Evolutionary conservation across 2,113 vertebrate species (phyloP).

Genomic region (Cyanoramphus novaezelandiae): DNA sequence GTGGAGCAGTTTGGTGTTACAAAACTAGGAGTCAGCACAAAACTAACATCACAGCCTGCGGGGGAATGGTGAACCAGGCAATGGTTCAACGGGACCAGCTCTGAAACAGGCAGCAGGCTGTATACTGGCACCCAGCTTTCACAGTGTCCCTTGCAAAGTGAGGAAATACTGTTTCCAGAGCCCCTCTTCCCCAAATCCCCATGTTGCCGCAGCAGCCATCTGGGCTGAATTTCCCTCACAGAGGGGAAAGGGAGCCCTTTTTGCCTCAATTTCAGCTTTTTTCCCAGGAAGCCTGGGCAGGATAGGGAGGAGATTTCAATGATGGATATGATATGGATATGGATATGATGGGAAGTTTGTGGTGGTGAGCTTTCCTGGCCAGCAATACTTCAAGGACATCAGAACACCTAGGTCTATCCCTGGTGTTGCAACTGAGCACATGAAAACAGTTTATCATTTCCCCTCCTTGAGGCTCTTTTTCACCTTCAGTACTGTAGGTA

Average conservation of each 20-base stretch:
- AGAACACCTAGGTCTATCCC: background rate
- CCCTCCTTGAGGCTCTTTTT: background rate
- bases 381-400: background rate
- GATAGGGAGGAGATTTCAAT: background rate
- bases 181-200: background rate
- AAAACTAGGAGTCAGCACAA: background rate
- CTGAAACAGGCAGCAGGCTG: rapidly evolving
- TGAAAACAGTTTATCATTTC: background rate
- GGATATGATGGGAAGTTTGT: background rate
- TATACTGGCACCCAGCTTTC: background rate
- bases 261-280: background rate
- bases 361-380: background rate
- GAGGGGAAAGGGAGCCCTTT: background rate
- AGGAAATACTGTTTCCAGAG: background rate
- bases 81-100: background rate
- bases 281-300: background rate
- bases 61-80: rapidly evolving
- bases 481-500: background rate
- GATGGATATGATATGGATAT: too few relatives aligned
- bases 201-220: background rate
- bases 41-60: rapidly evolving
- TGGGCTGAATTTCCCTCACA: background rate
- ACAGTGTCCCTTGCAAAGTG: background rate
- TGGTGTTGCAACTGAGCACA: background rate
- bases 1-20: background rate